These are phyloP conservation scores for Bilobella aurantiaca DNA, from an alignment of 1,140 invertebrate species.

Conservation along the genomic window DNA sequence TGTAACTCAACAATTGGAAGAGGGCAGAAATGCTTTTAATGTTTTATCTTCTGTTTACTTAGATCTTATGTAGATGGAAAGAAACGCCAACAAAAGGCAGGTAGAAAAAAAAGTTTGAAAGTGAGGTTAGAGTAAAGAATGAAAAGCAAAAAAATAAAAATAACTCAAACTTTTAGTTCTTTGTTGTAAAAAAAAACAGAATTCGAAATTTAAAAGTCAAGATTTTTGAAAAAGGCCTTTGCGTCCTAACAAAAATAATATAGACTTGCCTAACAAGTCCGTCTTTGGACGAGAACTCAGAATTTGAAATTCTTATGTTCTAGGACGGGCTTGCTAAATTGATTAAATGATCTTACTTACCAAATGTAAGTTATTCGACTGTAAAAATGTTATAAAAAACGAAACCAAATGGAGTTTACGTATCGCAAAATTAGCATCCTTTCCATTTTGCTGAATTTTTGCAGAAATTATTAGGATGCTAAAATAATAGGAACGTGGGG, in stretches of 20 bases:
- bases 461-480: too few species aligned
- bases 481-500: too few species aligned
- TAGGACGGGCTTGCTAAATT: too few species aligned
- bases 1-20: neutral
- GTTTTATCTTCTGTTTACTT: neutral
- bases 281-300: too few species aligned
- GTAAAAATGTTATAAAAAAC: too few species aligned
- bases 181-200: neutral
- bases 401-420: too few species aligned
- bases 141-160: neutral
- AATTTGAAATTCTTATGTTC: too few species aligned
- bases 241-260: neutral
- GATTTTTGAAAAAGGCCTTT: neutral
- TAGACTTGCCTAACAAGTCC: neutral
- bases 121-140: neutral
- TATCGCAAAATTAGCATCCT: too few species aligned
- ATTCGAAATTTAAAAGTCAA: neutral
- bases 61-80: constrained; percentile 7
- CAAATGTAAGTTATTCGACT: too few species aligned
- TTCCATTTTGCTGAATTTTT: too few species aligned
- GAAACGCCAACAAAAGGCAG: neutral
- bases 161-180: neutral
- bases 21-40: neutral
- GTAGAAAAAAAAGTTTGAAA: neutral
- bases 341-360: too few species aligned